Percentiles rank a stretch among this genome's conserved stretches.
Evolutionary conservation across 2,888 invertebrate species (phyloP).

Genomic region (Stenolophus ochropezus): DNA sequence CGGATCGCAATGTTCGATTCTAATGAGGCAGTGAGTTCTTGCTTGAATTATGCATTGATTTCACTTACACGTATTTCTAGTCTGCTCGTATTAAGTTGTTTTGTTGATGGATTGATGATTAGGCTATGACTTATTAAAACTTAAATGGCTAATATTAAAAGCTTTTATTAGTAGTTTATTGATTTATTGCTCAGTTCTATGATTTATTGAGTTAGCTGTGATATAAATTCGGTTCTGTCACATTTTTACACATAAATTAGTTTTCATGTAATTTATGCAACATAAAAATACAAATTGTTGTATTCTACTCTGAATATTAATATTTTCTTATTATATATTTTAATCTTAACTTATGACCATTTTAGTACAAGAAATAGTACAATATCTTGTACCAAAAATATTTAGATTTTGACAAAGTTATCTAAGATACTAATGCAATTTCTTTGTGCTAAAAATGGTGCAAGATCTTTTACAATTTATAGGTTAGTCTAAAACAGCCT

Average conservation of each 20-base stretch:
- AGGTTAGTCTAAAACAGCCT: too few species aligned
- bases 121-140: neutral
- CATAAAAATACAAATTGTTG: too few species aligned
- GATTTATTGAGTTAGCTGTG: neutral
- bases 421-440: too few species aligned
- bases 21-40: conserved; percentile 4
- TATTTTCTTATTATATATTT: too few species aligned
- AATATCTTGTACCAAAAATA: too few species aligned
- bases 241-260: neutral
- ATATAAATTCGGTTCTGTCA: neutral
- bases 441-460: too few species aligned
- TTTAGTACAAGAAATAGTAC: too few species aligned
- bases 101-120: neutral
- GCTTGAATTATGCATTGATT: conserved; percentile 26
- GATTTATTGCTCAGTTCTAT: neutral
- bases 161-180: neutral
- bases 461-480: too few species aligned
- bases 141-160: neutral
- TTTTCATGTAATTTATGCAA: too few species aligned
- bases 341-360: too few species aligned
- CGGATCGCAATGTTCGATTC: neutral
- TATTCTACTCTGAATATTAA: too few species aligned
- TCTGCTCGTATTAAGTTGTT: neutral
- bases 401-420: too few species aligned
- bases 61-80: neutral